A percentile compares a stretch with the other conserved stretches of the same genome.
Evolutionary conservation across 2,888 invertebrate species (phyloP).

Genomic region (Ophion costatus): DNA sequence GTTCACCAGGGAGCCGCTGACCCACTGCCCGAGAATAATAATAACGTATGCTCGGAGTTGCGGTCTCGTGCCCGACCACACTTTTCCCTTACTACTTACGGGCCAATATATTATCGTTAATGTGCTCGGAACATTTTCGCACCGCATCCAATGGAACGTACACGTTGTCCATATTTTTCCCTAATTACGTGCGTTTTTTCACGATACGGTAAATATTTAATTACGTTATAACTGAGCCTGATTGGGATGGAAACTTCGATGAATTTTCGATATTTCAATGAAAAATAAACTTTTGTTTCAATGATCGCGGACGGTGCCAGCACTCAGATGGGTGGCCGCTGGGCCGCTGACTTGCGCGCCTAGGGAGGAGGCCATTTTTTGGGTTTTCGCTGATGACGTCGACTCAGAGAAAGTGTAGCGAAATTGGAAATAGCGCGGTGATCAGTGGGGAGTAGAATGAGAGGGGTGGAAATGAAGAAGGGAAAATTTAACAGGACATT

Average conservation of each 20-base stretch:
- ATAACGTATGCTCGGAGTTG: not conserved
- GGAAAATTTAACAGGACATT: no score
- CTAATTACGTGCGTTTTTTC: not conserved
- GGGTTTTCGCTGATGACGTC: no score
- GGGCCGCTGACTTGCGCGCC: no score
- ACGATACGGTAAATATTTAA: not conserved
- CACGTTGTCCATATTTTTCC: not conserved
- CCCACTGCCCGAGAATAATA: slow-evolving; percentile 17
- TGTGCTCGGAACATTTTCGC: slow-evolving; percentile 4
- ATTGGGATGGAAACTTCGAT: not conserved
- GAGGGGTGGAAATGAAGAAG: no score
- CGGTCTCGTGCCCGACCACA: slow-evolving; percentile 50
- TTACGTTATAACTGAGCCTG: not conserved
- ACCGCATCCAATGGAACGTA: slow-evolving; percentile 6
- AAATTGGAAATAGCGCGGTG: no score
- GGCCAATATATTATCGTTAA: slow-evolving; percentile 41
- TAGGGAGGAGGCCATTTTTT: no score
- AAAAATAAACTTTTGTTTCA: no score
- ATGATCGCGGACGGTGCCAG: no score
- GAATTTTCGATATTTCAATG: no score
- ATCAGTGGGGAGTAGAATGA: no score
- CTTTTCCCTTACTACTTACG: slow-evolving; percentile 36
- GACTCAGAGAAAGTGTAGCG: no score
- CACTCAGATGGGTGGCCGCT: no score
- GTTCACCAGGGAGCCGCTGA: slow-evolving; percentile 46